A percentile compares a stretch with the other conserved stretches of the same genome.
phyloP scores from a whole-genome alignment of 2,113 vertebrate genomes.

The Chamaea fasciata region DNA sequence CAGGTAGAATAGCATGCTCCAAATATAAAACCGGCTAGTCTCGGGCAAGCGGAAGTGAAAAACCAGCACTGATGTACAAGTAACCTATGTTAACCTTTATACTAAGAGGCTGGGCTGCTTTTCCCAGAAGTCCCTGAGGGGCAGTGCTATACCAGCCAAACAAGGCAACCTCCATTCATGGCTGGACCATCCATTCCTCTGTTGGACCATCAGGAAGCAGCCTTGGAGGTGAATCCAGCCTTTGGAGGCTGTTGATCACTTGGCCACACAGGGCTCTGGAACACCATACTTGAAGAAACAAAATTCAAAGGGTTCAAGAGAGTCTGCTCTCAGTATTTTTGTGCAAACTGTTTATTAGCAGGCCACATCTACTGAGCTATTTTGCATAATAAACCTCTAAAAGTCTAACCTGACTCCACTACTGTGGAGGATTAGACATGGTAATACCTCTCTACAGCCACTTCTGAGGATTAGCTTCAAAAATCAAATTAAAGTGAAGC shows the following conservation, averaged over 20 bases:
- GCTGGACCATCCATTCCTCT: background rate
- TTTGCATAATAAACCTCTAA: background rate
- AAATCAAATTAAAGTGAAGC: conserved; percentile 31
- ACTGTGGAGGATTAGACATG: background rate
- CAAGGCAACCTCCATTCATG: background rate
- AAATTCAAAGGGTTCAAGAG: background rate
- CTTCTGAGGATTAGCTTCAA: conserved; percentile 10
- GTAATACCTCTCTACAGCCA: background rate
- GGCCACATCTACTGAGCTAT: background rate
- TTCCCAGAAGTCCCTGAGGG: background rate
- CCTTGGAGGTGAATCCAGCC: background rate
- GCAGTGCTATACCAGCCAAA: background rate
- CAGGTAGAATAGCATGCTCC: background rate
- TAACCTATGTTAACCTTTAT: background rate
- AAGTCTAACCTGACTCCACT: background rate
- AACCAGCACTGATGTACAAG: background rate
- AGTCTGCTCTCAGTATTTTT: background rate
- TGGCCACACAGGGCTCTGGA: background rate
- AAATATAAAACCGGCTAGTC: background rate
- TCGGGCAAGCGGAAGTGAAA: background rate
- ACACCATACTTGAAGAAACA: background rate
- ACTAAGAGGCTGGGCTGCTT: background rate
- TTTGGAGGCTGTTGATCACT: background rate
- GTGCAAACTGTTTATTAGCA: background rate
- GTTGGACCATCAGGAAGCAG: background rate